phyloP scores from a whole-genome alignment of 2,113 vertebrate genomes.

The Corvus cornix region DNA sequence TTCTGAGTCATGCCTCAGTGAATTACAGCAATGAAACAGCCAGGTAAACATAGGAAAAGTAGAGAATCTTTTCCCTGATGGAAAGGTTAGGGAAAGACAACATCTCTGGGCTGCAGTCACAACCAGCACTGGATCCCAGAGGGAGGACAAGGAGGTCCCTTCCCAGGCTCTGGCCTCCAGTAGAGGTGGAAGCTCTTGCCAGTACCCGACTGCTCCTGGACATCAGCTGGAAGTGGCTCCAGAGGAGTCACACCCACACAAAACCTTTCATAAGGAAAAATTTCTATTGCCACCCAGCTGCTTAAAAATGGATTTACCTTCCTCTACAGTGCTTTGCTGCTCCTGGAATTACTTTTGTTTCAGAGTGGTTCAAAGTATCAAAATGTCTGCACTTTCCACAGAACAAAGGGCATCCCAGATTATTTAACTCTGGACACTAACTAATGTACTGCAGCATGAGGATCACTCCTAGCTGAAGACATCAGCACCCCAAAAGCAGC shows the following conservation, averaged over 20 bases:
- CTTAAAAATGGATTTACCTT: not conserved
- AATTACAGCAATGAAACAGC: not conserved
- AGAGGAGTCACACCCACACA: not conserved
- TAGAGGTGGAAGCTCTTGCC: not conserved
- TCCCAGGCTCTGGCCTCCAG: not conserved
- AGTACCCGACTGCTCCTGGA: not conserved
- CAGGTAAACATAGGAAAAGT: not conserved
- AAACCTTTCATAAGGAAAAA: not conserved
- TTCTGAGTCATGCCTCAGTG: not conserved
- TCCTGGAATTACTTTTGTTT: not conserved
- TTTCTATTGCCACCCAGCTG: not conserved
- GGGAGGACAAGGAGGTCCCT: not conserved
- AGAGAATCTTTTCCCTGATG: not conserved
- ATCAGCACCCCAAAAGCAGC: not conserved
- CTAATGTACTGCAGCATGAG: not conserved
- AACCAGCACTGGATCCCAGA: not conserved
- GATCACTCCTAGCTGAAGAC: not conserved
- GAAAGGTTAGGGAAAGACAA: not conserved
- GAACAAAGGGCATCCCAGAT: not conserved
- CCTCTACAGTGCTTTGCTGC: not conserved
- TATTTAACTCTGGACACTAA: not conserved
- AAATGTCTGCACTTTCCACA: not conserved
- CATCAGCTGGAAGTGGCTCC: not conserved
- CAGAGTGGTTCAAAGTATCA: not conserved
- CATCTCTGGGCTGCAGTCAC: not conserved